Evolutionary conservation across 2,888 invertebrate species (phyloP), one percentile per base, ranked within the genome.

Genomic region (Bursaphelenchus okinawaensis): DNA sequence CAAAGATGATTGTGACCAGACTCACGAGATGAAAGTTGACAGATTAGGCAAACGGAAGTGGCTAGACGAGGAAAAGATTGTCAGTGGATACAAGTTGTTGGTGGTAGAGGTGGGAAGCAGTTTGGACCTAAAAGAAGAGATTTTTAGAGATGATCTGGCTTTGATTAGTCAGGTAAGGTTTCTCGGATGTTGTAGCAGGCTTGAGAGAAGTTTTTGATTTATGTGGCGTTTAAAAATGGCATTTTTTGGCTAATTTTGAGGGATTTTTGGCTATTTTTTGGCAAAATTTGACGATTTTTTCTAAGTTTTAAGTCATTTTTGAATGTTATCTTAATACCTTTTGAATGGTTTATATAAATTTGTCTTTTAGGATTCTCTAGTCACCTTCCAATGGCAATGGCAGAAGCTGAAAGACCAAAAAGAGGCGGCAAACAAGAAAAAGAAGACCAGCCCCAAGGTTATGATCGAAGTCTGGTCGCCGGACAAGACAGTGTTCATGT

Each of bases 51-150:
- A 29, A 12, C 50, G 50, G 7, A 26, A 12, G 1, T 4, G 28
- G n/a, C 31, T 67, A 7, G 51, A 20, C 19, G 29, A 22, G 4
- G 26, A 67, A 23, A 24, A 19, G 27, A 52, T 20, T 16, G 59
- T 59, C 20, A 56, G 24, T 7, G 57, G 29, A 20, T 72, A 52
- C 54, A 52, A 55, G 40, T 40, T 75, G 26, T 9, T 29, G 9
- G 63, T 65, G 6, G 64, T 67, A 19, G 65, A 63, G 22, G 73
- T 74, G 56, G 79, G 80, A 20, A 62, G 74, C 4, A 68, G 64
- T 23, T 70, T 78, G 23, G 80, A 81, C 23, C 70, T 75, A 57
- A 80, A 80, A 55, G 81, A 81, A 50, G 81, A 81, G 52, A 73
- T 81, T 16, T 81, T 80, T 65, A 67, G 79, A 62, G 74, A 74